Evolutionary conservation across 2,797 vertebrate species (phyloP).

Genomic region (Simalia tracyae): DNA sequence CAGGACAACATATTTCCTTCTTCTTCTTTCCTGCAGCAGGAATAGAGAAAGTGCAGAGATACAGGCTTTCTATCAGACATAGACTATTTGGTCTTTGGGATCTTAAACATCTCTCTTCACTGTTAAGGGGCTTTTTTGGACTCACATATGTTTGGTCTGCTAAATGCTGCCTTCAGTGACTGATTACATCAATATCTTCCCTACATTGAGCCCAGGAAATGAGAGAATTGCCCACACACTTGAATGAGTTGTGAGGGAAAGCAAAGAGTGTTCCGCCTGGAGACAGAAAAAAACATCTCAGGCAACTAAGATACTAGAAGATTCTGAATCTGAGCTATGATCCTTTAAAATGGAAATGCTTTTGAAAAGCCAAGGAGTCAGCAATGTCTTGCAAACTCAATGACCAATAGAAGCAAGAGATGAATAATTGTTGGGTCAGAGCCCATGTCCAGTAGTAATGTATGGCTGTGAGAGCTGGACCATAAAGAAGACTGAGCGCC

Average conservation of each 20-base stretch:
- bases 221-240: neutral
- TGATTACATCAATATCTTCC: neutral
- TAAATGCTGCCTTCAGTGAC: neutral
- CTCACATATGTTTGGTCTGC: neutral
- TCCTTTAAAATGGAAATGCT: neutral
- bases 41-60: neutral
- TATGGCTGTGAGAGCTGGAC: too few relatives aligned
- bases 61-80: neutral
- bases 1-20: neutral
- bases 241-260: neutral
- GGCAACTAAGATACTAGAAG: neutral
- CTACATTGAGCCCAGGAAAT: neutral
- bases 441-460: too few relatives aligned
- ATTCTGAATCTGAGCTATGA: neutral
- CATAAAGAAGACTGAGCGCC: too few relatives aligned
- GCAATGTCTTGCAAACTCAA: neutral
- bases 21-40: neutral
- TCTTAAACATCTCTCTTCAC: neutral
- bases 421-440: neutral
- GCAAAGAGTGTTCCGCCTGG: neutral
- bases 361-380: neutral
- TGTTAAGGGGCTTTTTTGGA: neutral
- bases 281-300: neutral
- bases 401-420: neutral
- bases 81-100: neutral